Evolutionary conservation across 2,888 invertebrate species (phyloP), one percentile per base, ranked within the genome.

Genomic region (Dicyrtoma fusca): DNA sequence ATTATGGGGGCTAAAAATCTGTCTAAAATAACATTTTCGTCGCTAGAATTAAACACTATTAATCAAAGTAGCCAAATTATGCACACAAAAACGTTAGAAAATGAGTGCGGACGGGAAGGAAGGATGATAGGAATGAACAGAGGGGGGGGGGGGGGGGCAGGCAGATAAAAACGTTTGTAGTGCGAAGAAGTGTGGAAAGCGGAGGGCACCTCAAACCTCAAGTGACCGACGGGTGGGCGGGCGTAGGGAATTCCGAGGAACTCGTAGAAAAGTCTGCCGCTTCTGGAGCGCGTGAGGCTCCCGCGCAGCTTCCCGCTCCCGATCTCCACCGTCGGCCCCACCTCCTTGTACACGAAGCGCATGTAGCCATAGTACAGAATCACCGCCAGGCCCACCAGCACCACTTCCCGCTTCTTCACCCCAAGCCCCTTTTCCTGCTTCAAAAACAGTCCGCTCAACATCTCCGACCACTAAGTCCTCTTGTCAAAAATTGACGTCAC

Each of bases 241-340:
- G 68, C 68, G 42, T 68, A 68, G 23, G 68, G 68, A 14, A 68
- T 53, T 14, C 68, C 68, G 3, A 68, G 44, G 44, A 55, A 68
- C 23, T 68, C 68, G 19, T 57, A 68, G 17, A 57, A 68, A n/a
- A 11, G 5, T 26, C 42, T 68, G 10, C 68, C 68, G 25, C 42
- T 68, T 21, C 68, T 25, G 42, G 68, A 68, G 2, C 19, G 19
- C 5, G 49, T 44, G 1, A 55, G 13, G 14, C 55, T 57, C 6
- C 68, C 68, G 13, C 25, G 26, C 8, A 68, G n/a, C 57, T 42
- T 55, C 2, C 68, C 68, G n/a, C 19, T 55, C 13, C 55, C 8
- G 14, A 53, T 68, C n/a, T 21, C 34, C 10, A 68, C 14, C 19
- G 42, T 51, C 8, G 26, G 44, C 8, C 68, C 68, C 8, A 42